Evolutionary conservation across 2,797 vertebrate species (phyloP), one percentile per base, ranked within the genome.

Genomic region (Malacoctenus gilli): DNA sequence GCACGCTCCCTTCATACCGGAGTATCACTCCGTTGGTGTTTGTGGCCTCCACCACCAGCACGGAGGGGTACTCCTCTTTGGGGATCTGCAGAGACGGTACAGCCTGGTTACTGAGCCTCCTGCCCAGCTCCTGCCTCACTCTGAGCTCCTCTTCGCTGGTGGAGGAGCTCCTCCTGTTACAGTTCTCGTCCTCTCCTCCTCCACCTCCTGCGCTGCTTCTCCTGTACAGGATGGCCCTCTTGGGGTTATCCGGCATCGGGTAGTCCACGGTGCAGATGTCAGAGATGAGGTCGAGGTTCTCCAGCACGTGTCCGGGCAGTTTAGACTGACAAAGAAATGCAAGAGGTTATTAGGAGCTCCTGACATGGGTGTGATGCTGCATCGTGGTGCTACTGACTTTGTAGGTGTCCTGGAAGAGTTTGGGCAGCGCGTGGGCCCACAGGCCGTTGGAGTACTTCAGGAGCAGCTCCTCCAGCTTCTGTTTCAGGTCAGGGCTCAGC

Each of bases 351-450:
- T 11, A 32, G 30, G 16, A 14, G 18, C 25, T 68, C 0, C 4
- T 6, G 10, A 1, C 7, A 30, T 16, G 36, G 18, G 12, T 16
- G 40, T 42, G 16, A 57, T 0, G n/a, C 25, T 1, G 25, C 4
- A 34, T 51, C 4, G 34, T 32, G 53, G 11, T 34, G 16, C 23
- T 38, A 75, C 85, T 78, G 56, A 90, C 89, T 73, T 90, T 90
- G 82, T 95, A 97, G 2, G 90, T 90, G 51, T 97, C 95, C 86
- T 95, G 93, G 86, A 93, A 98, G 34, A 97, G 89, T 79, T 96
- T 96, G 2, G 97, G 96, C 39, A 98, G 92, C 0, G 96, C 96
- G 7, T 95, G 93, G 38, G 95, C 94, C 97, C 97, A 98, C 53
- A 99, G 90, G 20, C 97, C 97, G 41, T 55, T 95, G 57, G 93